Evolutionary conservation across 2,888 invertebrate species (phyloP).

Genomic region (Ectobius pallidus): DNA sequence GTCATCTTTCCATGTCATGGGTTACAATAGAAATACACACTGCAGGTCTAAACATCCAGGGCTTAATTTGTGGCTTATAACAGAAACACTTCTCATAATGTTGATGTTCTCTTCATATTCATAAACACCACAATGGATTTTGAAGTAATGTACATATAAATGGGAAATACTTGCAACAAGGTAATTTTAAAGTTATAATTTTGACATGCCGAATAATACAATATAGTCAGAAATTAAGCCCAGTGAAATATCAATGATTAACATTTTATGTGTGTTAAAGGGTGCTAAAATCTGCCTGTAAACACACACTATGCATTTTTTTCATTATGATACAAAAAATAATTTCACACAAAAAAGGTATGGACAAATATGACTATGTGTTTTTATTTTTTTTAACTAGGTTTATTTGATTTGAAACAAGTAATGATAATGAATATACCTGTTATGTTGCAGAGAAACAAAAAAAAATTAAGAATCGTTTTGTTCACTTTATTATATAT

Average conservation of each 20-base stretch:
- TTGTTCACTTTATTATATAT: background rate
- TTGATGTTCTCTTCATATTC: too few relatives aligned
- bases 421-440: too few relatives aligned
- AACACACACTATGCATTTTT: background rate
- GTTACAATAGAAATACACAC: background rate
- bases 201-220: too few relatives aligned
- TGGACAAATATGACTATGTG: slow-evolving; percentile 25
- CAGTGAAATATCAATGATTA: background rate
- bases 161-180: too few relatives aligned
- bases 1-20: background rate
- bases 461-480: slow-evolving; percentile 9
- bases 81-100: too few relatives aligned
- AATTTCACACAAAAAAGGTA: slow-evolving; percentile 17
- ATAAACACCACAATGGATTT: too few relatives aligned
- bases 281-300: background rate
- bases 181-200: too few relatives aligned
- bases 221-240: slow-evolving; percentile 7
- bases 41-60: background rate
- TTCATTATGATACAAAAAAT: background rate
- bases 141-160: too few relatives aligned
- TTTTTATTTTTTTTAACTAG: slow-evolving; percentile 21
- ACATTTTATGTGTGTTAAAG: background rate
- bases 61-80: background rate
- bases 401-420: slow-evolving; percentile 24
- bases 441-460: too few relatives aligned